A percentile compares a stretch with the other conserved stretches of the same genome.
Conservation (phyloP, 2,113 vertebrate species). For the Saguinus midas region DNA sequence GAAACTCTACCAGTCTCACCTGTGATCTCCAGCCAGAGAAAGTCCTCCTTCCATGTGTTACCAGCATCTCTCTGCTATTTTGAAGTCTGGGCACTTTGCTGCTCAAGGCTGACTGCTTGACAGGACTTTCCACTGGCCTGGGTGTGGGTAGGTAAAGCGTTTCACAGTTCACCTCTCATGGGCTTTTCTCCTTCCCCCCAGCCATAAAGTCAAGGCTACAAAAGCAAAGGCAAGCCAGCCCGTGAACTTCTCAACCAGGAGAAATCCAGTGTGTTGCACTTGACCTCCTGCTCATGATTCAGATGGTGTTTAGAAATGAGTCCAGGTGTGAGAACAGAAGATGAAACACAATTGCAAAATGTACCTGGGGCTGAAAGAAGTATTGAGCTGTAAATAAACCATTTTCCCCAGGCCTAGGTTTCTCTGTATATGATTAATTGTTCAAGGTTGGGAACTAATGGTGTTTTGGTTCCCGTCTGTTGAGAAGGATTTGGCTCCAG, state of each 20-base stretch:
- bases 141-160: background rate
- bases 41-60: background rate
- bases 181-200: background rate
- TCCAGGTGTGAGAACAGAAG: conserved; percentile 22
- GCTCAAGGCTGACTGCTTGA: background rate
- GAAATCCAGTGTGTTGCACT: background rate
- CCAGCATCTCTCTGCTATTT: background rate
- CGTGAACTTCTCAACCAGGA: background rate
- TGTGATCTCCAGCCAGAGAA: background rate
- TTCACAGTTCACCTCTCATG: background rate
- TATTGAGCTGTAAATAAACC: conserved; percentile 31
- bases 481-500: background rate
- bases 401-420: background rate
- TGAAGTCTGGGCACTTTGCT: background rate
- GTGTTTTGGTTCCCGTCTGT: conserved; percentile 17
- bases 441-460: background rate
- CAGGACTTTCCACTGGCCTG: background rate
- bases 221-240: background rate
- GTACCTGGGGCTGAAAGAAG: conserved; percentile 43
- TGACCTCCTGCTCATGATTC: background rate
- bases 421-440: background rate
- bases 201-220: background rate
- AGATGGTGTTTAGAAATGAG: background rate
- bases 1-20: background rate
- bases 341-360: conserved; percentile 34